Evolutionary conservation across 2,113 vertebrate genomes (phyloP).

Genomic region (Hystrix brachyura): DNA sequence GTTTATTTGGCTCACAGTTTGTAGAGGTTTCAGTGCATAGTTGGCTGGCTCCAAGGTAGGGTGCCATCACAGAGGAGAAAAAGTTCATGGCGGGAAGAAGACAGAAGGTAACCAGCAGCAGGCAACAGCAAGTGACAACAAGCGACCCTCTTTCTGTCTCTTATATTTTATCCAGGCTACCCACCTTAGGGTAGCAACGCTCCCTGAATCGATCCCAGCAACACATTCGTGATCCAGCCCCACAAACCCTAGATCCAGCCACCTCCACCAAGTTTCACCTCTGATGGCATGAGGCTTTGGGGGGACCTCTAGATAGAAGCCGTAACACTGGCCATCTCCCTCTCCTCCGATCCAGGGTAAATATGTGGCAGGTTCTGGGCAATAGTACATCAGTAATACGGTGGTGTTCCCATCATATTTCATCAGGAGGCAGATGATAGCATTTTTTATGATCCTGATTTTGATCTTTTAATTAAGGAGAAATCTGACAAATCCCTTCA

Average conservation of each 20-base stretch:
- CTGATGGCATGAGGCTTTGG: background rate
- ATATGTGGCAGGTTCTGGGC: background rate
- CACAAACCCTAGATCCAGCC: background rate
- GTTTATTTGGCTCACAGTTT: background rate
- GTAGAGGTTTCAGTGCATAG: background rate
- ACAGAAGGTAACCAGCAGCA: no score
- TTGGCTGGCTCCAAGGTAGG: background rate
- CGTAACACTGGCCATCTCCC: background rate
- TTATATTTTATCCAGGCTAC: background rate
- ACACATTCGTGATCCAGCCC: background rate
- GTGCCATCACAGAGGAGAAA: background rate
- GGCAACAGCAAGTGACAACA: background rate
- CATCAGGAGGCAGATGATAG: background rate
- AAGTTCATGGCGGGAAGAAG: background rate
- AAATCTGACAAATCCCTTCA: background rate
- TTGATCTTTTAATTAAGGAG: background rate
- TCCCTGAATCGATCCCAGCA: background rate
- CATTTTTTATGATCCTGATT: background rate
- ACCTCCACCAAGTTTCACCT: background rate
- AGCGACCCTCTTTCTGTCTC: background rate
- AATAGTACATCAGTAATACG: background rate
- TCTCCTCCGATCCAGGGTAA: background rate
- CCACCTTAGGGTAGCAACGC: background rate
- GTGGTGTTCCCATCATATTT: background rate
- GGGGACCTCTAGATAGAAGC: background rate